These are phyloP conservation scores for Pagetopsis macropterus DNA, from an alignment of 2,797 vertebrate genomes.

Conservation along the genomic window DNA sequence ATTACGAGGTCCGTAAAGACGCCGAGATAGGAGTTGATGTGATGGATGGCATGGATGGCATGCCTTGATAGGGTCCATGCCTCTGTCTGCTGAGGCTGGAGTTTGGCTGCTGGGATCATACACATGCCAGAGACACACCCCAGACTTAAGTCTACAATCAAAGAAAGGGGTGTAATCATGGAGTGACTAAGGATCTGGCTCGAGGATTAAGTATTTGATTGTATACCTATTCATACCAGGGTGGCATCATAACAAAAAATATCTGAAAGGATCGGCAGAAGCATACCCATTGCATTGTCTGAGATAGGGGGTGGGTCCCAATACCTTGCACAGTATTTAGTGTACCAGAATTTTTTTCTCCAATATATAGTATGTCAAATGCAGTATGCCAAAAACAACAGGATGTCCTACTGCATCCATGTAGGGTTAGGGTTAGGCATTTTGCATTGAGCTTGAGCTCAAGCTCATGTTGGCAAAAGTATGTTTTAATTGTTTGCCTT, in stretches of 20 bases:
- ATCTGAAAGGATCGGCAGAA: neutral
- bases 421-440: too few relatives aligned
- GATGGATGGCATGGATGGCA: conserved; percentile 68
- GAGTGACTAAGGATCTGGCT: neutral
- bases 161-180: neutral
- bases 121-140: conserved; percentile 32
- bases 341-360: too few relatives aligned
- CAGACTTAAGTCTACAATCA: conserved; percentile 7
- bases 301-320: too few relatives aligned
- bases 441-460: too few relatives aligned
- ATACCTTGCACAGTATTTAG: too few relatives aligned
- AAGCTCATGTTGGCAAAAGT: too few relatives aligned
- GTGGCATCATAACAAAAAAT: neutral
- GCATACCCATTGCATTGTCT: neutral
- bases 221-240: neutral
- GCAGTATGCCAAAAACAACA: too few relatives aligned
- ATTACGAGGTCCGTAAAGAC: conserved; percentile 61
- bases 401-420: too few relatives aligned
- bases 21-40: conserved; percentile 44
- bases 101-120: conserved; percentile 3
- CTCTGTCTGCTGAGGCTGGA: conserved; percentile 44
- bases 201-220: neutral
- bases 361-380: too few relatives aligned
- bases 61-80: conserved; percentile 47
- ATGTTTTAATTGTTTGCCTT: too few relatives aligned